A percentile compares a stretch with the other conserved stretches of the same genome.
phyloP scores from a whole-genome alignment of 2,888 invertebrate species.

The Macrophya annulata region DNA sequence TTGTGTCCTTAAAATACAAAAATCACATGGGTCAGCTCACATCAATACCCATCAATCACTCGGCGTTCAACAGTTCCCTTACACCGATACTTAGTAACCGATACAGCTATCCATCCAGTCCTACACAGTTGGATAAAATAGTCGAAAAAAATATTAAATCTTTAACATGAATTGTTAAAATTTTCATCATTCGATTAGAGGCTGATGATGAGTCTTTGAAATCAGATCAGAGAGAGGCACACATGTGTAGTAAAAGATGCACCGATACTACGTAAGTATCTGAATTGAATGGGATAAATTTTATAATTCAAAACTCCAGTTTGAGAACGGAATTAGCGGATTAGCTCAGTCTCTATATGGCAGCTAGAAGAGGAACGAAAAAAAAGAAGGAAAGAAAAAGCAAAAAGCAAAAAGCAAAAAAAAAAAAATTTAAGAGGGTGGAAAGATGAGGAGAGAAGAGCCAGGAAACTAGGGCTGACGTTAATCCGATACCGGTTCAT shows the following conservation, averaged over 20 bases:
- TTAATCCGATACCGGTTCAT: conserved; percentile 64
- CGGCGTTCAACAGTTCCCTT: conserved; percentile 39
- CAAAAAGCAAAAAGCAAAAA: conserved; percentile 51
- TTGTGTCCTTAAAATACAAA: conserved; percentile 4
- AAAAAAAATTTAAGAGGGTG: conserved; percentile 57
- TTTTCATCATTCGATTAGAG: conserved; percentile 8
- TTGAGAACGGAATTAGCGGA: conserved; percentile 76
- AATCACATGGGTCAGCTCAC: conserved; percentile 70
- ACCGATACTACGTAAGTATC: background rate
- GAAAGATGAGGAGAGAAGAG: conserved; percentile 57
- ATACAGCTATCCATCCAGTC: conserved; percentile 17
- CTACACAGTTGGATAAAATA: background rate
- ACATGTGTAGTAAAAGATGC: conserved; percentile 48
- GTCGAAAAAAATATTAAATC: background rate
- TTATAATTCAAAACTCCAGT: conserved; percentile 58
- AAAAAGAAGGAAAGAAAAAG: conserved; percentile 9
- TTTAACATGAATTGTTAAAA: background rate
- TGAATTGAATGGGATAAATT: background rate
- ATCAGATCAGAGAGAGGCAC: conserved; percentile 6
- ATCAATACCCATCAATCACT: conserved; percentile 77
- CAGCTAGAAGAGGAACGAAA: background rate
- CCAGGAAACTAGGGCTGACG: conserved; percentile 51
- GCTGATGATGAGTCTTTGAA: conserved; percentile 54
- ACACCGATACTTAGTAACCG: conserved; percentile 52
- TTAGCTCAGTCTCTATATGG: conserved; percentile 65